Percentiles rank a stretch among this genome's conserved stretches.
Conservation (phyloP, 2,113 vertebrate genomes). For the Pagrus major region DNA sequence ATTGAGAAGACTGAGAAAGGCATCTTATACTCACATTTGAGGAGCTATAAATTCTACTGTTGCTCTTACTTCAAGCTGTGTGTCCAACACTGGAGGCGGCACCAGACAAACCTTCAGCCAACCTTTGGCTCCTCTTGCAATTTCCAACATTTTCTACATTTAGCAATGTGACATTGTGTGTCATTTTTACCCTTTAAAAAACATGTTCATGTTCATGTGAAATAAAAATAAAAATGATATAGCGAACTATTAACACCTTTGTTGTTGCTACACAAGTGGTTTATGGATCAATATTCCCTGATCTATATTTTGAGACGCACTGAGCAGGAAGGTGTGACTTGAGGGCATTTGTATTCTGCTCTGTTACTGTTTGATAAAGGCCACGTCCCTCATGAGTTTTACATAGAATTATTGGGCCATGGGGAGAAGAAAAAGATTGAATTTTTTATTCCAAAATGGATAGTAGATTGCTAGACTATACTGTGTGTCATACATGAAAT, state of each 20-base stretch:
- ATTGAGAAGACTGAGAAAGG: neutral
- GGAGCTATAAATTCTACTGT: neutral
- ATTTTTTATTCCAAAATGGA: constrained; percentile 16
- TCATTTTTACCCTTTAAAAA: neutral
- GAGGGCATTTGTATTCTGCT: constrained; percentile 60
- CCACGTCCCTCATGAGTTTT: constrained; percentile 41
- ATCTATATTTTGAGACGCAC: constrained; percentile 36
- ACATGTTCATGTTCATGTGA: neutral
- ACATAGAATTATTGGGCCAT: constrained; percentile 33
- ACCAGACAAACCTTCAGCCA: neutral
- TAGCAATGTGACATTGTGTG: neutral
- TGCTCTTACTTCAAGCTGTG: neutral
- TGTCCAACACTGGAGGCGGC: neutral
- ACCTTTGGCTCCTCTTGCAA: neutral
- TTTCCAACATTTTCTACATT: neutral
- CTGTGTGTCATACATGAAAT: neutral
- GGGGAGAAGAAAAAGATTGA: constrained; percentile 11
- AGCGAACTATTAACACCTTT: neutral
- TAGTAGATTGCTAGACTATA: constrained; percentile 24
- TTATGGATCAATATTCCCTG: constrained; percentile 44
- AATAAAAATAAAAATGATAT: neutral
- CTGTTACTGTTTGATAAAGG: constrained; percentile 47
- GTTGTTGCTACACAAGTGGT: neutral
- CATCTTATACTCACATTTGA: neutral
- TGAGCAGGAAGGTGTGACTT: constrained; percentile 9